Base-by-base conservation (phyloP, 2,797 vertebrate genomes). In the Sebastolobus altivelis region DNA sequence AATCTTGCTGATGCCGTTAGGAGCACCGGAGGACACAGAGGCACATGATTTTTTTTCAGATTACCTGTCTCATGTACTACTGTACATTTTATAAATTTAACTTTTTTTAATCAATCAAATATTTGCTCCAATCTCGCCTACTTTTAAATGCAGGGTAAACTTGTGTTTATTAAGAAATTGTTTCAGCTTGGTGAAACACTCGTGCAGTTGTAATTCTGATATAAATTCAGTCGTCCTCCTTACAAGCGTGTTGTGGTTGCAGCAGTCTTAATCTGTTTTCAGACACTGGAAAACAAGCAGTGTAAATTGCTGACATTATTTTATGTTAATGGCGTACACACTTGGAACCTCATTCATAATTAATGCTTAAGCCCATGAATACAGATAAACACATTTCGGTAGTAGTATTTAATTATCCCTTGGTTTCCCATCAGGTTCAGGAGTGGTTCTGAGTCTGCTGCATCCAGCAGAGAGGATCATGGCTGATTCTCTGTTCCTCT, bases 251-350 rank as follows among this genome's bases (percentile, higher is more conserved):
- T 72, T 76, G 4, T 65, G 13, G 8, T 16, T 77, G 75, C 69
- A 65, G 58, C 76, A 72, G 67, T 72, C 37, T 75, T 70, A 54
- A 58, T 80, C 18, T 67, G 63, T 61, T 78, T 80, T 75, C 59
- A 77, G 72, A 65, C 8, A 5, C 54, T 65, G 33, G 22, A 72
- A 52, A 77, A 56, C 62, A 59, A 68, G 59, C 72, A 62, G 68
- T 49, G 52, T 70, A 87, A 88, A 91, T 54, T 9, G 68, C 82
- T 87, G 83, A 87, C 61, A 20, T 81, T 82, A 56, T 71, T 76
- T 88, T 79, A 89, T 84, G 76, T 75, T 85, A 89, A 89, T 88
- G 67, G 52, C 3, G 5, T 38, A 75, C 70, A 83, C 67, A 61
- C 72, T 82, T 73, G 29, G 3, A 75, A 2, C 29, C 33, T 79